Conservation (phyloP, 64 coral and sea anemone species). For the Exaiptasia diaphana region DNA sequence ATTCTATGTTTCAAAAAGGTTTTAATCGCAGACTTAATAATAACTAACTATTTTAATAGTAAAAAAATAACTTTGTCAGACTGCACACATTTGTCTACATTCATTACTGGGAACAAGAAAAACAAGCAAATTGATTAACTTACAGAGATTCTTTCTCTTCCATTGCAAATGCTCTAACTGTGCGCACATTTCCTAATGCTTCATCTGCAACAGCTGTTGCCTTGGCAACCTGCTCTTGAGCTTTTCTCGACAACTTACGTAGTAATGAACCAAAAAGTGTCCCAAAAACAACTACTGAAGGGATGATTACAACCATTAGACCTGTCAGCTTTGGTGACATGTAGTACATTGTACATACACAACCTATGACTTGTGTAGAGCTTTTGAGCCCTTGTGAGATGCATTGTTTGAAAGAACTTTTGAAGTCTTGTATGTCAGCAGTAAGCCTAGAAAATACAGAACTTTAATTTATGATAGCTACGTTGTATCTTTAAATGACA, state of each 20-base stretch:
- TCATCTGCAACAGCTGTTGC: conserved; percentile 93
- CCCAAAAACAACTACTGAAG: conserved; percentile 59
- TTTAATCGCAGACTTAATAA: no score
- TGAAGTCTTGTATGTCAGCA: conserved; percentile 91
- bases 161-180: conserved; percentile 95
- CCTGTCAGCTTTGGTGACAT: conserved; percentile 89
- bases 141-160: conserved; percentile 88
- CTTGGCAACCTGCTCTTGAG: conserved; percentile 87
- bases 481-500: no score
- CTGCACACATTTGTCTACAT: no score
- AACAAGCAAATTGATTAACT: no score
- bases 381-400: conserved; percentile 86
- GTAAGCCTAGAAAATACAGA: conserved; percentile 41
- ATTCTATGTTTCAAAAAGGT: no score
- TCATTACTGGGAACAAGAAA: no score
- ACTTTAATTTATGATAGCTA: no score
- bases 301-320: conserved; percentile 47
- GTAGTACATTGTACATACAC: conserved; percentile 74
- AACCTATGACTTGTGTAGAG: conserved; percentile 84
- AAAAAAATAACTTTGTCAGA: no score
- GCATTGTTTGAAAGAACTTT: conserved; percentile 95
- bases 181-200: conserved; percentile 88
- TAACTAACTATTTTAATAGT: no score
- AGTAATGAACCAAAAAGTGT: conserved; percentile 84
- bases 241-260: conserved; percentile 68